Base-by-base conservation (phyloP, 2,797 vertebrate species). In the Cryptoprocta ferox region DNA sequence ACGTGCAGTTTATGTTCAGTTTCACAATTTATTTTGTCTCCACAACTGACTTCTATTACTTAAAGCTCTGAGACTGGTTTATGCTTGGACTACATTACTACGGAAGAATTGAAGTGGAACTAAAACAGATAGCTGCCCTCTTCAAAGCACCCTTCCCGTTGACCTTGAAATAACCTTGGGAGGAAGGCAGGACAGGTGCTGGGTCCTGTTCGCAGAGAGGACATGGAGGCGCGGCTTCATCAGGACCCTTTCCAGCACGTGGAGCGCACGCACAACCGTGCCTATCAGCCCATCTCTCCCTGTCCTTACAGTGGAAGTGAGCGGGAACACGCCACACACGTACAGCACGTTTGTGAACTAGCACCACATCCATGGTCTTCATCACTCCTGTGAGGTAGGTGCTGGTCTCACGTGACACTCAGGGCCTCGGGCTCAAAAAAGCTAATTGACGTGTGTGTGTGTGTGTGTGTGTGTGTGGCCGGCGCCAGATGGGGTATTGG, bases 21-120 rank as follows among this genome's bases (percentile, higher is more conserved):
- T 68, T 81, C 61, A 78, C 24, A 42, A 4, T 87, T 78, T 81
- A 59, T 75, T 73, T 71, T 45, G 24, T 89, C 68, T 94, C 56
- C 79, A 82, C 61, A 61, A 76, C 84, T 56, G 93, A 88, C 76
- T 92, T 68, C 14, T 11, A n/a, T 42, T 71, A 35, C n/a, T 14
- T 63, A 39, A 91, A 89, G 6, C 93, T 24, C 14, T 5, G 19
- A 76, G 48, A 10, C 68, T 28, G 28, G 45, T 66, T 30, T 76
- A 5, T 21, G 71, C 61, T 68, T 18, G 13, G 48, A 28, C 30
- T 28, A 30, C n/a, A 16, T 86, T 45, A 61, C 61, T 32, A 26
- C 0, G 3, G 82, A 75, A 11, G n/a, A 75, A 86, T 97, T 86
- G 73, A 66, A 16, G 1, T 3, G 13, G 5, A 15, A 28, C 53